Conservation (phyloP, 2,113 vertebrate species). For the Heteronetta atricapilla region DNA sequence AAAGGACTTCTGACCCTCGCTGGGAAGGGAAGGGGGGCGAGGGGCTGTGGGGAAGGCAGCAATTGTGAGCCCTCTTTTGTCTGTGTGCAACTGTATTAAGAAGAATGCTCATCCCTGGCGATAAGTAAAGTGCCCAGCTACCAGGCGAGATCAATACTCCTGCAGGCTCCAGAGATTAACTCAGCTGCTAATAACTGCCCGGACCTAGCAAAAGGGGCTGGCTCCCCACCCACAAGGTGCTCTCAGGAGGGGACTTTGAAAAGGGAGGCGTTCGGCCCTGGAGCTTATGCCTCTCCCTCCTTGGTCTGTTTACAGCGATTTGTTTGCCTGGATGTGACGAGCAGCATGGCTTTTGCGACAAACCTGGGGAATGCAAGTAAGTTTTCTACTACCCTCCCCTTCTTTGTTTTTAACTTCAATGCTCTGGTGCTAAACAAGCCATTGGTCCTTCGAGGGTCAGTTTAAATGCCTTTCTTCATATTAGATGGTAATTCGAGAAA, state of each 20-base stretch:
- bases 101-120: constrained; percentile 82
- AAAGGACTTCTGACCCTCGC: constrained; percentile 98
- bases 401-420: neutral
- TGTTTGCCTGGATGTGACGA: constrained; percentile 97
- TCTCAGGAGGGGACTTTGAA: neutral
- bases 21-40: constrained; percentile 87
- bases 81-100: constrained; percentile 88
- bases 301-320: constrained; percentile 83
- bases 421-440: neutral
- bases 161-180: constrained; percentile 64
- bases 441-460: neutral
- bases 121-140: constrained; percentile 77
- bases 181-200: constrained; percentile 62
- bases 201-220: constrained; percentile 11
- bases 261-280: neutral
- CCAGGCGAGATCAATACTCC: constrained; percentile 63
- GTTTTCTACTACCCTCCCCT: constrained; percentile 58
- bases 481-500: neutral
- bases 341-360: constrained; percentile 94
- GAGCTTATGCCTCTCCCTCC: constrained; percentile 22
- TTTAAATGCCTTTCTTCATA: constrained; percentile 22
- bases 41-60: constrained; percentile 70
- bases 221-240: neutral
- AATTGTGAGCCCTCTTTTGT: constrained; percentile 92
- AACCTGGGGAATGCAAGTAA: constrained; percentile 99